Percentiles rank a stretch among this genome's conserved stretches.
Conservation (phyloP, 2,797 vertebrate species). For the Cyclopterus lumpus region DNA sequence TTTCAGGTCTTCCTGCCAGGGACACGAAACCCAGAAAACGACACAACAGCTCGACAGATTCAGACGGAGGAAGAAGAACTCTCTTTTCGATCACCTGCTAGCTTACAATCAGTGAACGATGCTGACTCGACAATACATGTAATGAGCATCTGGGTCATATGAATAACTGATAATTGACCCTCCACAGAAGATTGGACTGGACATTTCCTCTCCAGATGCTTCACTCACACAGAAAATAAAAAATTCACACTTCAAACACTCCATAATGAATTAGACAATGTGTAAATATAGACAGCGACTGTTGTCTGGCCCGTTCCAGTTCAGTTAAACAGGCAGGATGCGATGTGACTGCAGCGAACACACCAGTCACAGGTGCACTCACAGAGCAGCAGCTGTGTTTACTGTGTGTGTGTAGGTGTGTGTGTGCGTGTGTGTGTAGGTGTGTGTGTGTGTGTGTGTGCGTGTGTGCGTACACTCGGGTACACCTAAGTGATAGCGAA, state of each 20-base stretch:
- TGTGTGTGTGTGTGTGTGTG: conserved; percentile 1
- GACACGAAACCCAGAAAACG: conserved; percentile 11
- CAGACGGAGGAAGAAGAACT: not conserved
- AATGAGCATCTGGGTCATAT: not conserved
- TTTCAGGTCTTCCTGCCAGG: conserved; percentile 27
- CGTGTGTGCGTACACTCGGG: not conserved
- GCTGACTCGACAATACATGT: not conserved
- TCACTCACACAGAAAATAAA: not conserved
- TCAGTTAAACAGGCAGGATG: conserved; percentile 3
- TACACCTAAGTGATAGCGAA: conserved; percentile 50
- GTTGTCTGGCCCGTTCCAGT: not conserved
- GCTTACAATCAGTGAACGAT: not conserved
- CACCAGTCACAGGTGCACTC: conserved; percentile 28
- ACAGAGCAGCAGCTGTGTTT: conserved; percentile 28
- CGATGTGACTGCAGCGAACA: conserved; percentile 14
- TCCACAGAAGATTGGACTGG: not conserved
- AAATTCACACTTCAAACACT: no score
- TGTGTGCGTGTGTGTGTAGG: not conserved
- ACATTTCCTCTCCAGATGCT: not conserved
- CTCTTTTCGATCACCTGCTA: not conserved
- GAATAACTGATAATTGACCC: not conserved
- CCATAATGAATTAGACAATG: not conserved
- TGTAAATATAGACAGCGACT: not conserved
- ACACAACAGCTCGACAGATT: conserved; percentile 28
- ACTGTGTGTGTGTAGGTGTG: not conserved